phyloP scores from a whole-genome alignment of 2,797 vertebrate species.

The Urosaurus nigricauda region DNA sequence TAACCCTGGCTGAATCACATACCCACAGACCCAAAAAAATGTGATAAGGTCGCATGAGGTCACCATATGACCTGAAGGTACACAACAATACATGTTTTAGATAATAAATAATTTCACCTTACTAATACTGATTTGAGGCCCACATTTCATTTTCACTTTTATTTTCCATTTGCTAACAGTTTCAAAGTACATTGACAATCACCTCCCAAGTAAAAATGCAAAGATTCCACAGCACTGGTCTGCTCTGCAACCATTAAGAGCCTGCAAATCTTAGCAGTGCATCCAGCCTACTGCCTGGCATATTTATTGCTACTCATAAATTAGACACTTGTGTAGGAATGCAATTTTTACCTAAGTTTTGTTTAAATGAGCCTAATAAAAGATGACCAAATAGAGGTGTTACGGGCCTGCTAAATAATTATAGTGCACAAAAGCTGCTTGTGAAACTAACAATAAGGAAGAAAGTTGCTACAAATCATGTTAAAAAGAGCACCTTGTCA shows the following conservation, averaged over 20 bases:
- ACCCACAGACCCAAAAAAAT: no score
- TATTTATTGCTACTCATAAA: conserved; percentile 81
- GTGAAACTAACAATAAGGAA: conserved; percentile 68
- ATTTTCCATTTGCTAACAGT: background rate
- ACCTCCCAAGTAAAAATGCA: conserved; percentile 56
- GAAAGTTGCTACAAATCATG: conserved; percentile 64
- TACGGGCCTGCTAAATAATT: conserved; percentile 75
- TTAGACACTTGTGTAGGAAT: conserved; percentile 74
- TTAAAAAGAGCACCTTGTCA: conserved; percentile 56
- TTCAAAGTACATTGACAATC: conserved; percentile 45
- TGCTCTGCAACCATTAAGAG: conserved; percentile 57
- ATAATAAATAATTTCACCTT: conserved; percentile 4
- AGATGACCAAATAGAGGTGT: conserved; percentile 78
- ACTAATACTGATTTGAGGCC: conserved; percentile 28
- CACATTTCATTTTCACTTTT: background rate
- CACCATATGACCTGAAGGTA: no score
- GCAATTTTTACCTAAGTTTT: conserved; percentile 74
- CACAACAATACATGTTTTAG: background rate
- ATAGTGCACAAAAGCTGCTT: conserved; percentile 53
- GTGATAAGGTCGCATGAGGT: no score
- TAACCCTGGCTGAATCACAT: no score
- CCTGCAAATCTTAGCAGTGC: conserved; percentile 72
- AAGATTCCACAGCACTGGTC: conserved; percentile 58
- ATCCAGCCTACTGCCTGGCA: conserved; percentile 66
- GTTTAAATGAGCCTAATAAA: conserved; percentile 77